A percentile compares a stretch with the other conserved stretches of the same genome.
phyloP scores from a whole-genome alignment of 2,888 invertebrate species.

The Trachelus iudaicus region DNA sequence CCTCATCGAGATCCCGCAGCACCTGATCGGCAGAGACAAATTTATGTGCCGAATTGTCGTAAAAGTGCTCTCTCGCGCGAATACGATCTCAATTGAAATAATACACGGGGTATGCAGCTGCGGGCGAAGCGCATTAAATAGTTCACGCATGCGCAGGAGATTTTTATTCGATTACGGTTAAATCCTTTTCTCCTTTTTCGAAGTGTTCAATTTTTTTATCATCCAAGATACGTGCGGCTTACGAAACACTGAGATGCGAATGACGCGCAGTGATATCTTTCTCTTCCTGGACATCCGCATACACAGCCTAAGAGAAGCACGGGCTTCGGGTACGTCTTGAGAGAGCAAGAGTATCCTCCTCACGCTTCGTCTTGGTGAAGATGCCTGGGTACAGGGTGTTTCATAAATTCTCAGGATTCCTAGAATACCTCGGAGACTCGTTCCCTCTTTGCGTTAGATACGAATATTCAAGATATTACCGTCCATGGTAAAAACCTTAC shows the following conservation, averaged over 20 bases:
- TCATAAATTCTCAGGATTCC: background rate
- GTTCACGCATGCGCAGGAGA: background rate
- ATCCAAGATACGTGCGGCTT: background rate
- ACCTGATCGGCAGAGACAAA: background rate
- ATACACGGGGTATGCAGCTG: background rate
- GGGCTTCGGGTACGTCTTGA: slow-evolving; percentile 14
- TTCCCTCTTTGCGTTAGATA: background rate
- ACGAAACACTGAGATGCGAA: slow-evolving; percentile 8
- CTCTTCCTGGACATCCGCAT: slow-evolving; percentile 31
- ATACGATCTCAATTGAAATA: background rate
- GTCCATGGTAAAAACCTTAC: background rate
- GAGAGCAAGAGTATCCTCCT: slow-evolving; percentile 22
- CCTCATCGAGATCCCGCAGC: background rate
- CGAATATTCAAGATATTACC: background rate
- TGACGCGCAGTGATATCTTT: slow-evolving; percentile 8
- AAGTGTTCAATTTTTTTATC: background rate
- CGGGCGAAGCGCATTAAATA: background rate
- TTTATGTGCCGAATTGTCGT: background rate
- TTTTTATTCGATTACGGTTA: background rate
- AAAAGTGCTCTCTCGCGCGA: background rate
- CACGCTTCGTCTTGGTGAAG: background rate
- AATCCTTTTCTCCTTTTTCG: background rate
- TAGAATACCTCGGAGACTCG: background rate
- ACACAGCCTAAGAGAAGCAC: slow-evolving; percentile 27
- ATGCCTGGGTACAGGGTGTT: background rate